These are phyloP conservation scores for Cephus nigrinus DNA, from an alignment of 2,888 invertebrate species.

Conservation along the genomic window DNA sequence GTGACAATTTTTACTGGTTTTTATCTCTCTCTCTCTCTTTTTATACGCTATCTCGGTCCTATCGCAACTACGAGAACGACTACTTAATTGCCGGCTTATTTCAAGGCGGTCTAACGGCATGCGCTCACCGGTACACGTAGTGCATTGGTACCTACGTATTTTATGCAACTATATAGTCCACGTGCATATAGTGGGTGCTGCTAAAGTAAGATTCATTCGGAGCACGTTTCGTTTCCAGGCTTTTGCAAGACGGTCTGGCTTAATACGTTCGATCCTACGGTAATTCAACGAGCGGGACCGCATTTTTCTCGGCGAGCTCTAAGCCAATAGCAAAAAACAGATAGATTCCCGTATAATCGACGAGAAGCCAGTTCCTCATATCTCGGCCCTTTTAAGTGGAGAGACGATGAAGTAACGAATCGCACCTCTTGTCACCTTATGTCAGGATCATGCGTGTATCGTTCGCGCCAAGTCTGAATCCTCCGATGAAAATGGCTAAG, in stretches of 20 bases:
- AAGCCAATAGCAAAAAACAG: not conserved
- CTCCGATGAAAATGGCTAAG: conserved; percentile 24
- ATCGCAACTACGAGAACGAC: not conserved
- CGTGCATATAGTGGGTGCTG: not conserved
- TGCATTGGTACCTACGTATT: not conserved
- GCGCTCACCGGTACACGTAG: not conserved
- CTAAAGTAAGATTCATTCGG: not conserved
- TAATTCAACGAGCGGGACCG: conserved; percentile 27
- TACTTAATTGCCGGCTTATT: not conserved
- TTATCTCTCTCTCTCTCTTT: not conserved
- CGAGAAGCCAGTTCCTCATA: conserved; percentile 57
- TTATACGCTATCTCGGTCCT: not conserved
- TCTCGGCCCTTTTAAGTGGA: conserved; percentile 55
- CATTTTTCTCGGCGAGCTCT: conserved; percentile 15
- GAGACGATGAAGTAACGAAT: conserved; percentile 51
- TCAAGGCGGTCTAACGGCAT: not conserved
- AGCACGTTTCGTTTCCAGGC: not conserved
- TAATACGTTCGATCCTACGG: conserved; percentile 27
- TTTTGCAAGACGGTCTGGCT: not conserved
- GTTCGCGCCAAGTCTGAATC: conserved; percentile 21
- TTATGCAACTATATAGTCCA: not conserved
- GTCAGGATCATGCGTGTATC: conserved; percentile 50
- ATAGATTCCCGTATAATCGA: not conserved
- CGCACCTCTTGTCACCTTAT: conserved; percentile 44
- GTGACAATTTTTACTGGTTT: not conserved